Base-by-base conservation (phyloP, 2,797 vertebrate species). In the Podarcis siculus region DNA sequence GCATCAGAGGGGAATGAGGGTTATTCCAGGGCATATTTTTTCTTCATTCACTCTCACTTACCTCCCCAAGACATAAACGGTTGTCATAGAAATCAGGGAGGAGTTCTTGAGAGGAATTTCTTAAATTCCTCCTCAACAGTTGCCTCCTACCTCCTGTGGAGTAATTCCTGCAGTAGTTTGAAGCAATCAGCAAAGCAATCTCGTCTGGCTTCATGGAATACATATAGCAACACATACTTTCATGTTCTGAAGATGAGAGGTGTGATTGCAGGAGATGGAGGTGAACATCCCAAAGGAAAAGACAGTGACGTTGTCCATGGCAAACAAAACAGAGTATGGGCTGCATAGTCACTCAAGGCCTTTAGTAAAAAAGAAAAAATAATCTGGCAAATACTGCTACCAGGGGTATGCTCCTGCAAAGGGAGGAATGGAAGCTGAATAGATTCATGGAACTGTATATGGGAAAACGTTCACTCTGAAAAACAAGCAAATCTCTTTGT, bases 391-490 rank as follows among this genome's bases (percentile, higher is more conserved):
- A 83, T 83, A 19, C 42, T 35, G 5, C 35, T 83, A 17, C 45
- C 55, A n/a, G 49, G 25, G 45, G 5, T 49, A 19, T 19, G 30
- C 17, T 58, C 25, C 8, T 17, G 8, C 49, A 23, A 42, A 7
- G 37, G 25, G n/a, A 32, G n/a, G 27, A 27, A 39, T 27, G 25
- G 9, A 35, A 61, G 55, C 23, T 25, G 15, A 9, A 42, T 75
- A 30, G 30, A 5, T 25, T 27, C 32, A 37, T 30, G 37, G 67
- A 73, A 35, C 8, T 7, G 84, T 0, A 0, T 39, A 30, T 10
- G 15, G 35, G 37, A 32, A n/a, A 37, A 61, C 3, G 4, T 1
- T 25, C 17, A 1, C 42, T 42, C 1, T 25, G 39, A 9, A 27
- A 32, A 45, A 55, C 1, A 89, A 81, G 12, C 32, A 72, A 35